These are phyloP conservation scores for Lasiommata megera DNA, from an alignment of 2,888 invertebrate species.

Conservation along the genomic window DNA sequence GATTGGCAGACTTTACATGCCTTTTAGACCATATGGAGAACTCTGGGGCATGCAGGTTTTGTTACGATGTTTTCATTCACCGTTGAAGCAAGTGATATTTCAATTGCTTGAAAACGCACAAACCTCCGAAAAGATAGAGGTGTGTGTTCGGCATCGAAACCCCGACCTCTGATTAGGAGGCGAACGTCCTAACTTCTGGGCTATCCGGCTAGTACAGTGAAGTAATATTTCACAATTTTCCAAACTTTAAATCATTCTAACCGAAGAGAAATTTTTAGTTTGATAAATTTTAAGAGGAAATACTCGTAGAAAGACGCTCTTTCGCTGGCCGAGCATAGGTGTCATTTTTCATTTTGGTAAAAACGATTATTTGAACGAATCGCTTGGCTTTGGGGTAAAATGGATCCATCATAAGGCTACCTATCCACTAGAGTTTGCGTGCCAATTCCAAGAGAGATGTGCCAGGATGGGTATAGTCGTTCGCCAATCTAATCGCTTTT, in stretches of 20 bases:
- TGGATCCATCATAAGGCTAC: conserved; percentile 8
- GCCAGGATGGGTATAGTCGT: not conserved
- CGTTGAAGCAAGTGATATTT: too few species aligned
- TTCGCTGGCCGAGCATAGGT: conserved; percentile 14
- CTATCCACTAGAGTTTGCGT: not conserved
- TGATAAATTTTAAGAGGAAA: conserved; percentile 18
- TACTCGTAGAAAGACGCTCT: not conserved
- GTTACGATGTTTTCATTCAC: too few species aligned
- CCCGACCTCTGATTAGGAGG: too few species aligned
- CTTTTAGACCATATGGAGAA: too few species aligned
- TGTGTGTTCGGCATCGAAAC: too few species aligned
- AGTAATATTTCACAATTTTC: conserved; percentile 7
- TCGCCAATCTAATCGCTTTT: too few species aligned
- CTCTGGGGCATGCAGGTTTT: too few species aligned
- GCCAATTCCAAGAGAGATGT: not conserved
- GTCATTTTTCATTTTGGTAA: conserved; percentile 22
- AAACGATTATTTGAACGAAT: conserved; percentile 23
- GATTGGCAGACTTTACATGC: too few species aligned
- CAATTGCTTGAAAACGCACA: too few species aligned
- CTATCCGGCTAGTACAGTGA: not conserved
- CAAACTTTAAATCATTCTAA: conserved; percentile 8
- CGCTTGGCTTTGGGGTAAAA: conserved; percentile 15
- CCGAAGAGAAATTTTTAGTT: conserved; percentile 12
- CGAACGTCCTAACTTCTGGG: too few species aligned
- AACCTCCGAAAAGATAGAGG: too few species aligned